phyloP scores from a whole-genome alignment of 2,797 vertebrate genomes.

The Malurus splendens region DNA sequence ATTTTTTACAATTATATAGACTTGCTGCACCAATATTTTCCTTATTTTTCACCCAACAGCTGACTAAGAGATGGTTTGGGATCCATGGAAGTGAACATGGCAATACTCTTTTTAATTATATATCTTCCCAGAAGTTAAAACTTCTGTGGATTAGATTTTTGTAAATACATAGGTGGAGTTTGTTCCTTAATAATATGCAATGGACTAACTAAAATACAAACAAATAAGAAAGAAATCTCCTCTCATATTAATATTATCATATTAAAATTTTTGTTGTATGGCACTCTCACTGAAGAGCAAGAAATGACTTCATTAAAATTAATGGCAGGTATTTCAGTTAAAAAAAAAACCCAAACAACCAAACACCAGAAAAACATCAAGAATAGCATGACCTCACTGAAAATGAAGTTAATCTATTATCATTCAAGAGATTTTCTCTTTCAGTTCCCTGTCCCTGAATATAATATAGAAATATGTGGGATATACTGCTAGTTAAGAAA shows the following conservation, averaged over 20 bases:
- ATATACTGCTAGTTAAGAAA: background rate
- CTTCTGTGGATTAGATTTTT: background rate
- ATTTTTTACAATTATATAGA: background rate
- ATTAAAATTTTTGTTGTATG: background rate
- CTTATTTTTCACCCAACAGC: background rate
- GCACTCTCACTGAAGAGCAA: background rate
- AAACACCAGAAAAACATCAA: background rate
- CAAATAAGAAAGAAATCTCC: background rate
- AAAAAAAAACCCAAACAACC: background rate
- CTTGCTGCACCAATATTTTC: background rate
- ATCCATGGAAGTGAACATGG: background rate
- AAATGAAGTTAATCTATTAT: background rate
- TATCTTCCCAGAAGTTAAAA: background rate
- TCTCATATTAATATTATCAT: background rate
- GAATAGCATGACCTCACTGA: background rate
- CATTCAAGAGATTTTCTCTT: background rate
- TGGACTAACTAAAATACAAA: background rate
- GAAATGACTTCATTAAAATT: background rate
- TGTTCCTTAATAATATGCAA: background rate
- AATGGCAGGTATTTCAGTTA: background rate
- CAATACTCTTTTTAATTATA: background rate
- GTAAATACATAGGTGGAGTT: background rate
- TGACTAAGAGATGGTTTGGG: background rate
- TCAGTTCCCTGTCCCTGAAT: background rate
- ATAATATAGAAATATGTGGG: background rate